Percentiles rank a stretch among this genome's conserved stretches.
These are phyloP conservation scores for Lutjanus erythropterus DNA, from an alignment of 2,113 vertebrate species.

Conservation along the genomic window DNA sequence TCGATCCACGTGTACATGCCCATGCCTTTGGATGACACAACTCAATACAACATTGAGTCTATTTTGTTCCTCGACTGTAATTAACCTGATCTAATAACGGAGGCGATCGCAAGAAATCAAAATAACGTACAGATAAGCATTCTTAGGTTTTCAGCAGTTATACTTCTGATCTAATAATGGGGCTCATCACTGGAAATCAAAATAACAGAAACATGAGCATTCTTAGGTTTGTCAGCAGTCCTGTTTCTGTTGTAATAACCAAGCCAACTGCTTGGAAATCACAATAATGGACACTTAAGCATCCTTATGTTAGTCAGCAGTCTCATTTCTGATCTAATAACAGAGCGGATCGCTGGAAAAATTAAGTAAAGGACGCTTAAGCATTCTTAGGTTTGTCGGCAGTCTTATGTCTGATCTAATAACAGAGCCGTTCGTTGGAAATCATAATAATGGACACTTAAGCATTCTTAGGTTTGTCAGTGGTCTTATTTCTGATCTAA, in stretches of 20 bases:
- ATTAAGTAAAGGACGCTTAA: conserved; percentile 27
- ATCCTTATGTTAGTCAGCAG: too few relatives aligned
- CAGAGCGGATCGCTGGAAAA: conserved; percentile 33
- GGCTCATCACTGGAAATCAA: conserved; percentile 39
- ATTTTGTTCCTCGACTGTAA: conserved; percentile 30
- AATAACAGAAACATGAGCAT: conserved; percentile 11
- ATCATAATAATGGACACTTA: conserved; percentile 34
- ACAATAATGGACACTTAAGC: too few relatives aligned
- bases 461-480: conserved; percentile 50
- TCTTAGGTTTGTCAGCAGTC: conserved; percentile 54
- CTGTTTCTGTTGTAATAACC: conserved; percentile 38
- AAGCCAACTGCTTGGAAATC: too few relatives aligned
- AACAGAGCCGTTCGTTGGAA: conserved; percentile 22
- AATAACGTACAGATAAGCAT: too few relatives aligned
- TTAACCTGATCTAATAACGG: conserved; percentile 41
- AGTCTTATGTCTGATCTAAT: conserved; percentile 37
- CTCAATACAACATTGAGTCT: conserved; percentile 6
- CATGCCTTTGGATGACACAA: background rate
- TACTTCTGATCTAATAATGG: too few relatives aligned
- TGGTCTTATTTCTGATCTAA: conserved; percentile 29
- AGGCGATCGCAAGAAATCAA: too few relatives aligned
- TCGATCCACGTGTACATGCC: conserved; percentile 42
- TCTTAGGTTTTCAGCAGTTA: too few relatives aligned
- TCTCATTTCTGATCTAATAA: too few relatives aligned
- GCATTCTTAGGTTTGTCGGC: conserved; percentile 51